phyloP scores from a whole-genome alignment of 2,888 invertebrate genomes.

The Cephus sareptanus region DNA sequence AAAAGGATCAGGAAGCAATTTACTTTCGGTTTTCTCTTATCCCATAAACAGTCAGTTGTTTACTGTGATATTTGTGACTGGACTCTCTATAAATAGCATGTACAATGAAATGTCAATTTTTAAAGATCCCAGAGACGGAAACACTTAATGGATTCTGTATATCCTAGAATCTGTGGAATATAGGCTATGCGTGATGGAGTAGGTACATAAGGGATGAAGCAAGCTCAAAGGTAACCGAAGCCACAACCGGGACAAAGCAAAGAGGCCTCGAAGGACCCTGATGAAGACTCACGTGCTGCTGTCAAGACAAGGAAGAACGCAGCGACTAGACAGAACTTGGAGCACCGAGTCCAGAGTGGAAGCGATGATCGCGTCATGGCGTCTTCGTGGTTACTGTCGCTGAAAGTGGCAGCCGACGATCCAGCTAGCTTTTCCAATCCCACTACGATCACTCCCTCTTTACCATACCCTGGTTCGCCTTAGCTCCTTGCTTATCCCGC shows the following conservation, averaged over 20 bases:
- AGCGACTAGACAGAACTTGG: constrained; percentile 44
- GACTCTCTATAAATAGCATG: no score
- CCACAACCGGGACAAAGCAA: constrained; percentile 1
- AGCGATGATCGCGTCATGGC: constrained; percentile 62
- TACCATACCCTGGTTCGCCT: constrained; percentile 47
- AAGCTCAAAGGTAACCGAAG: not conserved
- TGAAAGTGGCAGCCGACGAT: constrained; percentile 56
- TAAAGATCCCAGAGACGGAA: no score
- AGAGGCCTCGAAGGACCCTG: not conserved
- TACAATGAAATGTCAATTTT: no score
- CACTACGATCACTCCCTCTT: constrained; percentile 25
- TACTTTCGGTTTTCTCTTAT: no score
- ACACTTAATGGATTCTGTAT: no score
- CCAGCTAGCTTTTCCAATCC: constrained; percentile 54
- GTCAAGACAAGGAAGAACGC: constrained; percentile 46
- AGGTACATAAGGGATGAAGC: not conserved
- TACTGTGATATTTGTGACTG: no score
- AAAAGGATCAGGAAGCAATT: no score
- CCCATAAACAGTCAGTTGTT: no score
- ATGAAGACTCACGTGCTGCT: constrained; percentile 54
- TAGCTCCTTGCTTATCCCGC: constrained; percentile 36
- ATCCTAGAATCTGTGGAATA: no score
- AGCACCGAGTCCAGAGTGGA: constrained; percentile 44
- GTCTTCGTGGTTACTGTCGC: constrained; percentile 63
- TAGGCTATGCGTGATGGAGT: no score